Conservation (phyloP, 2,888 invertebrate genomes). For the Idaea straminata region DNA sequence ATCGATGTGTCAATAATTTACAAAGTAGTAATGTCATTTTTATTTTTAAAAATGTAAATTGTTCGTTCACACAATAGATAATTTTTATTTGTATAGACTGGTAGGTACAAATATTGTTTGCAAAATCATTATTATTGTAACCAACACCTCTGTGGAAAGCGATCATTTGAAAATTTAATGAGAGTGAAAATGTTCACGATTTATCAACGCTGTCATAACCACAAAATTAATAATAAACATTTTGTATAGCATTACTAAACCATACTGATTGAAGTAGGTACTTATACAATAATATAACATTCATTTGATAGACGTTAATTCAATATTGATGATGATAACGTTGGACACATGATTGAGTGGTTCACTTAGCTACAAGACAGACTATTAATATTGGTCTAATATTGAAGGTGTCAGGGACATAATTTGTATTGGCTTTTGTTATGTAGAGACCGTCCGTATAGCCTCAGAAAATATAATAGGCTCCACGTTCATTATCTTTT, state of each 20-base stretch:
- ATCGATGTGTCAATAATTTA: too few relatives aligned
- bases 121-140: not conserved
- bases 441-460: not conserved
- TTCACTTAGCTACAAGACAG: constrained; percentile 1
- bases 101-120: not conserved
- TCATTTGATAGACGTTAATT: not conserved
- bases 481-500: too few relatives aligned
- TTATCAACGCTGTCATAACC: not conserved
- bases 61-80: too few relatives aligned
- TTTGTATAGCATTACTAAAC: not conserved
- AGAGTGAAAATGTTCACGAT: not conserved
- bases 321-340: not conserved
- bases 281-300: not conserved
- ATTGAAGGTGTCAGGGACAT: not conserved
- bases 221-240: not conserved
- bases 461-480: too few relatives aligned
- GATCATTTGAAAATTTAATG: not conserved
- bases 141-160: not conserved
- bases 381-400: not conserved
- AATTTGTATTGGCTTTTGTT: not conserved
- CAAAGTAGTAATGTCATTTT: too few relatives aligned
- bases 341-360: not conserved
- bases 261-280: not conserved
- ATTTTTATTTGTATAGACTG: too few relatives aligned
- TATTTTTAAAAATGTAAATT: too few relatives aligned